These are phyloP conservation scores for Luperina testacea DNA, from an alignment of 2,888 invertebrate genomes.

Conservation along the genomic window DNA sequence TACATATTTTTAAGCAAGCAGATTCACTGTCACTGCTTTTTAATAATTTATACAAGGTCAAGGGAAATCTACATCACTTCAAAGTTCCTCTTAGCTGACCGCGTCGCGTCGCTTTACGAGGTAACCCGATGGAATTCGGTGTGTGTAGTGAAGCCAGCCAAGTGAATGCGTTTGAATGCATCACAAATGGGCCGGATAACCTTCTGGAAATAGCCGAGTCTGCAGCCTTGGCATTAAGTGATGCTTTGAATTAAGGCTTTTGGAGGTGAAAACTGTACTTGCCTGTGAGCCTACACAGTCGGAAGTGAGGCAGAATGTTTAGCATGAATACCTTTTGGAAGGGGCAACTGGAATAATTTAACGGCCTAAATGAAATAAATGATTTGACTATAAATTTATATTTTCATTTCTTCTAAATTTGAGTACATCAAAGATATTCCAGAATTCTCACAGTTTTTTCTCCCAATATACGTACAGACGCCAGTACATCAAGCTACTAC, in stretches of 20 bases:
- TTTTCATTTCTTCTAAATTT: not conserved
- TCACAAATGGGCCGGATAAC: constrained; percentile 63
- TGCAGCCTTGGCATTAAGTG: constrained; percentile 31
- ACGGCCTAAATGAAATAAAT: not conserved
- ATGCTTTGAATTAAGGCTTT: constrained; percentile 23
- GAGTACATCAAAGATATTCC: not conserved
- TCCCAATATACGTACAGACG: not conserved
- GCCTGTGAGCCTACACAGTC: not conserved
- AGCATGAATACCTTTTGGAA: not conserved
- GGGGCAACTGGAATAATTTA: not conserved
- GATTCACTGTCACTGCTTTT: not conserved
- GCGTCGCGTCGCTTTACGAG: constrained; percentile 46
- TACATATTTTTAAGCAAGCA: not conserved
- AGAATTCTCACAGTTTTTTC: not conserved
- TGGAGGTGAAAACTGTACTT: not conserved
- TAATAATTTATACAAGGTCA: constrained; percentile 24
- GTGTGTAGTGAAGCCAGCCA: constrained; percentile 42
- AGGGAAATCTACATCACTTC: constrained; percentile 17
- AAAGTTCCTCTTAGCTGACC: constrained; percentile 38
- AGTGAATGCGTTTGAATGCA: constrained; percentile 56
- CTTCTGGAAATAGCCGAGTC: constrained; percentile 54
- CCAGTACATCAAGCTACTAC: too few species aligned
- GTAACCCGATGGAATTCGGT: constrained; percentile 41
- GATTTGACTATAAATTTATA: not conserved
- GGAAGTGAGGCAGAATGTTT: not conserved